phyloP scores from a whole-genome alignment of 2,113 vertebrate species.

The Holacanthus passer region DNA sequence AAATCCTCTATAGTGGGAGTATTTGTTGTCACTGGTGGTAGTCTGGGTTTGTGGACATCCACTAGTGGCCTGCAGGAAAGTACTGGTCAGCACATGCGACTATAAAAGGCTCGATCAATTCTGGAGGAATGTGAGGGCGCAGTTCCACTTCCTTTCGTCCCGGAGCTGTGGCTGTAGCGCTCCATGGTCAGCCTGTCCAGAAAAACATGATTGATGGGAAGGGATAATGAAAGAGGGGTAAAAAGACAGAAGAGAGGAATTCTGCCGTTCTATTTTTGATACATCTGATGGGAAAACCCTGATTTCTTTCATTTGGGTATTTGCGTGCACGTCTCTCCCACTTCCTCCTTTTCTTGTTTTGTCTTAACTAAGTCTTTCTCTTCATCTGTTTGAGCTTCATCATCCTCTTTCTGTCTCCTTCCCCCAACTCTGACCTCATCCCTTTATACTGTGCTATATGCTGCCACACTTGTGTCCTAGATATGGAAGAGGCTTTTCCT shows the following conservation, averaged over 20 bases:
- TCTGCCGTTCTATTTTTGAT: conserved; percentile 40
- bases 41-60: conserved; percentile 18
- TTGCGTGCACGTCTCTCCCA: neutral
- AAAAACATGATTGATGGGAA: conserved; percentile 41
- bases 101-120: conserved; percentile 53
- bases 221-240: conserved; percentile 56
- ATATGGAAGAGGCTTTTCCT: conserved; percentile 28
- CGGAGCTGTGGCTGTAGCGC: conserved; percentile 12
- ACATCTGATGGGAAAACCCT: conserved; percentile 18
- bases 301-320: neutral
- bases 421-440: neutral
- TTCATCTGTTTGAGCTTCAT: conserved; percentile 11
- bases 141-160: conserved; percentile 12
- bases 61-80: conserved; percentile 23
- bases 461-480: conserved; percentile 25
- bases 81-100: conserved; percentile 9
- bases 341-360: conserved; percentile 4
- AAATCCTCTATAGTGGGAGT: conserved; percentile 10
- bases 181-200: conserved; percentile 37
- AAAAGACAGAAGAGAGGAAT: conserved; percentile 20
- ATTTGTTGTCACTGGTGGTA: conserved; percentile 2
- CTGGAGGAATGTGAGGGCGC: conserved; percentile 56
- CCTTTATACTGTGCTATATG: conserved; percentile 17
- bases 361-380: conserved; percentile 37
- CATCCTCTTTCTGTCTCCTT: neutral